A percentile compares a stretch with the other conserved stretches of the same genome.
Conservation (phyloP, 2,113 vertebrate genomes). For the Poecile atricapillus region DNA sequence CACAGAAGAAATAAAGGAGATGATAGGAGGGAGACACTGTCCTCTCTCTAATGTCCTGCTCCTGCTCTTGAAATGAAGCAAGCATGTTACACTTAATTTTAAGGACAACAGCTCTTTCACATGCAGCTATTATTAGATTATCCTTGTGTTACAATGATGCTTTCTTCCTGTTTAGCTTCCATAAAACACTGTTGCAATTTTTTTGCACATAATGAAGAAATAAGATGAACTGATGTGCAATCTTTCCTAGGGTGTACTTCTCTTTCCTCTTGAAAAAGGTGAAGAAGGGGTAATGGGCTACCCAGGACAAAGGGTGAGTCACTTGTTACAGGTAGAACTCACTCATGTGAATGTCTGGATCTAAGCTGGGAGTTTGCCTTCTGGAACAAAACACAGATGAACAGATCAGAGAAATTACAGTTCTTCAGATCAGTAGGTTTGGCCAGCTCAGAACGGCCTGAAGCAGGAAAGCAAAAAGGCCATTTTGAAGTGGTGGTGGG, state of each 20-base stretch:
- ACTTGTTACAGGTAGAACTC: background rate
- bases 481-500: background rate
- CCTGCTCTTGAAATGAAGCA: background rate
- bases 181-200: background rate
- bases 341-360: background rate
- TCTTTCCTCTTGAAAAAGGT: slow-evolving; percentile 72
- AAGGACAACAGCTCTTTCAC: background rate
- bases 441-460: background rate
- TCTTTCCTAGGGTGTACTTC: slow-evolving; percentile 65
- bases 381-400: background rate
- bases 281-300: slow-evolving; percentile 84
- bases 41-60: background rate
- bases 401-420: background rate
- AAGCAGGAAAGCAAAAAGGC: background rate
- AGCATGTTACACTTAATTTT: slow-evolving; percentile 4
- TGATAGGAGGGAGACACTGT: background rate
- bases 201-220: slow-evolving; percentile 6
- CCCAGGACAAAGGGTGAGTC: slow-evolving; percentile 82
- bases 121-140: background rate
- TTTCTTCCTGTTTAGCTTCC: slow-evolving; percentile 17
- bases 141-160: background rate
- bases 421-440: background rate
- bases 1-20: background rate
- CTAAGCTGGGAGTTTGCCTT: background rate
- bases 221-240: background rate